These are phyloP conservation scores for Forficula auricularia DNA, from an alignment of 1,140 invertebrate genomes.

Conservation along the genomic window DNA sequence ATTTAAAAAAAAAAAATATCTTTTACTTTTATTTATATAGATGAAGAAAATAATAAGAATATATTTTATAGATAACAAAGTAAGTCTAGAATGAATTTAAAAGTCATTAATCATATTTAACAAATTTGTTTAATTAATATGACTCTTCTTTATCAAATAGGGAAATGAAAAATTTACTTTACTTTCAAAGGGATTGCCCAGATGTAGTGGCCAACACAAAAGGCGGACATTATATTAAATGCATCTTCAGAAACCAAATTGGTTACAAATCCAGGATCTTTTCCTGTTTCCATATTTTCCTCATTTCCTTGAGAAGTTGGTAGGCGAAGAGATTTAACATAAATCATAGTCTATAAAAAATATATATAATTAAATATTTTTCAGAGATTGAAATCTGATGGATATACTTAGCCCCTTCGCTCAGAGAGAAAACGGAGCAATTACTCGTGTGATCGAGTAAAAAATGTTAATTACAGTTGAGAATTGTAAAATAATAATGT, in stretches of 20 bases:
- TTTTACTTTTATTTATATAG: too few species aligned
- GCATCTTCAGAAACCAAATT: conserved; percentile 71
- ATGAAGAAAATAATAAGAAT: too few species aligned
- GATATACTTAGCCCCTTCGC: too few species aligned
- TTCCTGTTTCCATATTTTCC: conserved; percentile 20
- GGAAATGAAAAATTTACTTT: background rate
- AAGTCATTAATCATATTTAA: too few species aligned
- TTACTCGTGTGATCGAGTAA: too few species aligned
- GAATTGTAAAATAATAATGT: too few species aligned
- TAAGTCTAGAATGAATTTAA: conserved; percentile 5
- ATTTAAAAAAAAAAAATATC: too few species aligned
- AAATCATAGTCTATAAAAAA: conserved; percentile 41
- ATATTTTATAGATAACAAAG: too few species aligned
- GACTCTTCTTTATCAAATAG: background rate
- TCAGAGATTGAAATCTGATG: conserved; percentile 3
- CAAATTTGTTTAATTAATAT: too few species aligned
- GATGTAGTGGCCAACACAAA: conserved; percentile 67
- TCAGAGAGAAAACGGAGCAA: too few species aligned
- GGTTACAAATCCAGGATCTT: conserved; percentile 48
- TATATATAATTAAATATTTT: conserved; percentile 8
- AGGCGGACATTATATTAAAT: conserved; percentile 63
- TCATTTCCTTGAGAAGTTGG: conserved; percentile 6
- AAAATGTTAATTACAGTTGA: too few species aligned
- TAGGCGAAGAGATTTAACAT: conserved; percentile 30
- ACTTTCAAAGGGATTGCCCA: conserved; percentile 78